Conservation (phyloP, 1,140 invertebrate species). For the Lerema accius region DNA sequence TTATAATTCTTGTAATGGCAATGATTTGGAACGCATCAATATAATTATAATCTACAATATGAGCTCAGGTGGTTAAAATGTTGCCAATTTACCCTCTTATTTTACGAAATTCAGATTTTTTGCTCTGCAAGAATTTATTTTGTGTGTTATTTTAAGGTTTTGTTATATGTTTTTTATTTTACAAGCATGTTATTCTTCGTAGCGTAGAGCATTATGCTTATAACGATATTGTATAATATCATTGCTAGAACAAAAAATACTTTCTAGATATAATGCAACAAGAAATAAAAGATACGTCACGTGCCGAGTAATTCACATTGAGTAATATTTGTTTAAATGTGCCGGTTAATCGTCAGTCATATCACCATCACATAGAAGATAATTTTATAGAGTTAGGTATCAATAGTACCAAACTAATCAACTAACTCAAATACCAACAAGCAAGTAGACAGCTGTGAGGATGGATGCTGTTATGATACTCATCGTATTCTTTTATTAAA, state of each 20-base stretch:
- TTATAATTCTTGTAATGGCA: too few relatives aligned
- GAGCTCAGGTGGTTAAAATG: slow-evolving; percentile 39
- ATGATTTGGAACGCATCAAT: too few relatives aligned
- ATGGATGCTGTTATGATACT: slow-evolving; percentile 71
- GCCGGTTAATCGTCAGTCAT: slow-evolving; percentile 62
- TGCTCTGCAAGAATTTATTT: background rate
- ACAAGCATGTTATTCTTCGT: background rate
- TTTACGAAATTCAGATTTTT: background rate
- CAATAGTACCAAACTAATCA: slow-evolving; percentile 53
- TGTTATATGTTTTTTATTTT: background rate
- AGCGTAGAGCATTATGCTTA: background rate
- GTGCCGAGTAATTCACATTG: slow-evolving; percentile 14
- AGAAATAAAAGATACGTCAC: slow-evolving; percentile 22
- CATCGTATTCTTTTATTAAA: slow-evolving; percentile 54
- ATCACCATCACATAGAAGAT: slow-evolving; percentile 38
- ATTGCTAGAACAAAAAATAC: slow-evolving; percentile 27
- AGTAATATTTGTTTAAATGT: slow-evolving; percentile 44
- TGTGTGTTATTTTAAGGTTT: background rate
- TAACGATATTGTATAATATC: too few relatives aligned
- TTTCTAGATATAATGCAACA: slow-evolving; percentile 17
- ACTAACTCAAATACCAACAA: slow-evolving; percentile 68
- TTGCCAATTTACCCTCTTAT: slow-evolving; percentile 12
- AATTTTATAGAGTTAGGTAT: background rate
- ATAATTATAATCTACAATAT: too few relatives aligned
- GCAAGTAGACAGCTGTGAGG: slow-evolving; percentile 78